These are phyloP conservation scores for Masticophis lateralis DNA, from an alignment of 2,797 vertebrate genomes.

Conservation along the genomic window DNA sequence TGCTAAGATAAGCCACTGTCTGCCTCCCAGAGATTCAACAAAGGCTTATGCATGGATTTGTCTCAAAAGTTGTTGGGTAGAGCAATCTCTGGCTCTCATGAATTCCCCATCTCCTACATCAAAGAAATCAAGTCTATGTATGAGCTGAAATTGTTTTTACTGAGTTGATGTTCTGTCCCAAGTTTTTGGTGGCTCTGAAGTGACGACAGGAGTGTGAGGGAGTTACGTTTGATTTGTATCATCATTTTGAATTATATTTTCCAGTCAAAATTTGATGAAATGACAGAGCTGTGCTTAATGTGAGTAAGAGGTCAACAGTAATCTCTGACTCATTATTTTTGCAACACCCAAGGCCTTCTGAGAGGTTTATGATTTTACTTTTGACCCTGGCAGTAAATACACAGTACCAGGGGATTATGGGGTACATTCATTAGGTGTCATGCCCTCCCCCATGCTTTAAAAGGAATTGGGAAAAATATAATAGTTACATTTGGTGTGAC, in stretches of 20 bases:
- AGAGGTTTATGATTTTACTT: constrained; percentile 60
- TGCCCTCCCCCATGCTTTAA: background rate
- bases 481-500: background rate
- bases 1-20: background rate
- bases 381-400: constrained; percentile 61
- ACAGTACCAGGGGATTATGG: constrained; percentile 48
- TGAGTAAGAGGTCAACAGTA: constrained; percentile 57
- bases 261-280: constrained; percentile 56
- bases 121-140: background rate
- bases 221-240: background rate
- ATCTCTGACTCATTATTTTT: constrained; percentile 60
- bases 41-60: background rate
- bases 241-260: constrained; percentile 36
- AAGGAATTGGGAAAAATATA: background rate
- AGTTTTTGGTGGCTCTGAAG: background rate
- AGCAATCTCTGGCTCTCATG: background rate
- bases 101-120: background rate
- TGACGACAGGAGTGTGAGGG: background rate
- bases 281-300: constrained; percentile 53
- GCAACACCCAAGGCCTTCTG: constrained; percentile 61
- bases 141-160: background rate
- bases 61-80: background rate
- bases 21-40: background rate
- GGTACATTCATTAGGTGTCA: constrained; percentile 52
- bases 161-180: background rate